These are phyloP conservation scores for Coendou prehensilis DNA, from an alignment of 2,797 vertebrate genomes.

Conservation along the genomic window DNA sequence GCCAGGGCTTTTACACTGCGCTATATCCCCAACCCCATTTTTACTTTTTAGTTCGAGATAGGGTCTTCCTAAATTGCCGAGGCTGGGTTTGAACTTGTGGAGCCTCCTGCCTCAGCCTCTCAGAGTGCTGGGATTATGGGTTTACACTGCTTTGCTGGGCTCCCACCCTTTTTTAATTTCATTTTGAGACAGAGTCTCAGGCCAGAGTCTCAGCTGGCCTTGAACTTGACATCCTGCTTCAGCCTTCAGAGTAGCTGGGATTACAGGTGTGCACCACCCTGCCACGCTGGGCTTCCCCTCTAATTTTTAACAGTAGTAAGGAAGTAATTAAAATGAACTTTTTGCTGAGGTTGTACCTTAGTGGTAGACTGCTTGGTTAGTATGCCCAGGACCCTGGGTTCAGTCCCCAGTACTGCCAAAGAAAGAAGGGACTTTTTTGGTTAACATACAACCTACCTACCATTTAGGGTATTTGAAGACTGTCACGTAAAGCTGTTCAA, in stretches of 20 bases:
- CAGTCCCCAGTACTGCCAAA: not conserved
- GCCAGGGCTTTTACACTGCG: not conserved
- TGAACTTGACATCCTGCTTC: not conserved
- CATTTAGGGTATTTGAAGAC: not conserved
- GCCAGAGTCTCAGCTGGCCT: not conserved
- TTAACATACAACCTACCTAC: not conserved
- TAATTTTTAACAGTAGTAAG: slow-evolving; percentile 54
- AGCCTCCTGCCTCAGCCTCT: not conserved
- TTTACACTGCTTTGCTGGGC: not conserved
- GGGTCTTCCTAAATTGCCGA: not conserved
- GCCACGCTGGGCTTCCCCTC: not conserved
- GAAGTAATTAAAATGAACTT: slow-evolving; percentile 53
- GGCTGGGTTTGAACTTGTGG: not conserved
- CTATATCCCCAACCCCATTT: not conserved
- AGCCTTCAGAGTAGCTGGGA: not conserved
- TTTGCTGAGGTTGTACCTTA: not conserved
- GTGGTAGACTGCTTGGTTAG: not conserved
- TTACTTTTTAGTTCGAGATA: not conserved
- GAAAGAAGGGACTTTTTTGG: not conserved
- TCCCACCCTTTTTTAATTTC: not conserved
- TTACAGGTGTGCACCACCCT: not conserved
- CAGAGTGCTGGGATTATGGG: not conserved
- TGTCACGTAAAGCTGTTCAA: not conserved
- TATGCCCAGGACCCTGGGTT: not conserved
- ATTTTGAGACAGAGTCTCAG: not conserved